Percentiles rank a stretch among this genome's conserved stretches.
phyloP scores from a whole-genome alignment of 2,113 vertebrate genomes.

The Nothocercus nigrocapillus region DNA sequence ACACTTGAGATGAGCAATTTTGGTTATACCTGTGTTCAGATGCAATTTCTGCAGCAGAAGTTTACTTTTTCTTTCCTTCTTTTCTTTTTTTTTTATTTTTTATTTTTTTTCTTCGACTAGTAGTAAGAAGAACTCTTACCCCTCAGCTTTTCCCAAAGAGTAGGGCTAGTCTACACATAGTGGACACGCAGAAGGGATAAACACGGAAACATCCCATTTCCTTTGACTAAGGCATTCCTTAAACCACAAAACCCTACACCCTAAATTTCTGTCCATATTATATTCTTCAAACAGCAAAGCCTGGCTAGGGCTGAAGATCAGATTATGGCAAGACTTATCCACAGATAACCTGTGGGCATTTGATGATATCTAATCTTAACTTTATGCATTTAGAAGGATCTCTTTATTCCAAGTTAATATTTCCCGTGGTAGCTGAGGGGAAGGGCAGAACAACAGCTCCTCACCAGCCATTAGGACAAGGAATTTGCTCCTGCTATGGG shows the following conservation, averaged over 20 bases:
- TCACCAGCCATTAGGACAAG: neutral
- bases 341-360: neutral
- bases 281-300: neutral
- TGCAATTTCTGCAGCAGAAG: neutral
- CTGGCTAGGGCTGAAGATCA: neutral
- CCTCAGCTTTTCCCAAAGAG: neutral
- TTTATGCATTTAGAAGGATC: neutral
- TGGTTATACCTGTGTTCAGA: neutral
- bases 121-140: constrained; percentile 21
- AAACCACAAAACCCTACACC: neutral
- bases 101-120: neutral
- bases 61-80: neutral
- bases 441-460: neutral
- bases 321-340: neutral
- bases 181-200: neutral
- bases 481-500: neutral
- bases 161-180: neutral
- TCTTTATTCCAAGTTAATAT: neutral
- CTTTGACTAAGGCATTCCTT: neutral
- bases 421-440: neutral
- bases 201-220: neutral
- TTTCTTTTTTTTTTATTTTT: neutral
- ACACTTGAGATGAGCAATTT: constrained; percentile 31
- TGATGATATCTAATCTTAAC: neutral
- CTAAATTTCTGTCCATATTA: neutral